Evolutionary conservation across 2,888 invertebrate genomes (phyloP), one percentile per base, ranked within the genome.

Genomic region (Aproaerema taeniolella): DNA sequence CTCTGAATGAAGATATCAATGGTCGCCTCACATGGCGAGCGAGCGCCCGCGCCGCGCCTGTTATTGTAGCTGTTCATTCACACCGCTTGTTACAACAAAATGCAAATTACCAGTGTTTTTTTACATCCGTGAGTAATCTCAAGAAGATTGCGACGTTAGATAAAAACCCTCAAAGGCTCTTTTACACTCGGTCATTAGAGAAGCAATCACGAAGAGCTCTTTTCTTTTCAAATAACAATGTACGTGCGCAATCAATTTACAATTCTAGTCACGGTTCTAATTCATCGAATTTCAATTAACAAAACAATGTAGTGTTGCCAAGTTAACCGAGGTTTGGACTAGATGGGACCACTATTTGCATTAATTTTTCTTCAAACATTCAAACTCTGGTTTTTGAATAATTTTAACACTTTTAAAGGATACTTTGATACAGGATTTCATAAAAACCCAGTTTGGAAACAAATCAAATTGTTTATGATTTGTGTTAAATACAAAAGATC

Each of bases 1-100:
- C 52, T 52, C 52, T 80, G 79, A 81, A 82, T 79, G 76, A 71
- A 78, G 67, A 71, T 71, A 77, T 77, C 69, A 80, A 75, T 72
- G 73, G 67, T 58, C 67, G 53, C 47, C 59, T 61, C 71, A 67
- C 67, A 73, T 67, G 73, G 67, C 58, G 56, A 61, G 63, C 53
- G 51, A 49, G 52, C 25, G 56, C 61, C 61, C 52, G 52, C 51
- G 52, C 33, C 25, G 11, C 49, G 50, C 39, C 45, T 53, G 51
- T 50, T 66, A 61, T 67, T 70, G 62, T 67, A 58, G 57, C 47
- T 61, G 65, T 70, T 66, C 73, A 76, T 77, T 75, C 74, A 73
- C 65, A 62, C 51, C 53, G 54, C 41, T 53, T 52, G 58, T 59
- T 62, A 61, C 57, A 53, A 57, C 58, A 46, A 15, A 58, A 65